Percentiles rank a stretch among this genome's conserved stretches.
Conservation (phyloP, 2,888 invertebrate species). For the Chrysolina americana region DNA sequence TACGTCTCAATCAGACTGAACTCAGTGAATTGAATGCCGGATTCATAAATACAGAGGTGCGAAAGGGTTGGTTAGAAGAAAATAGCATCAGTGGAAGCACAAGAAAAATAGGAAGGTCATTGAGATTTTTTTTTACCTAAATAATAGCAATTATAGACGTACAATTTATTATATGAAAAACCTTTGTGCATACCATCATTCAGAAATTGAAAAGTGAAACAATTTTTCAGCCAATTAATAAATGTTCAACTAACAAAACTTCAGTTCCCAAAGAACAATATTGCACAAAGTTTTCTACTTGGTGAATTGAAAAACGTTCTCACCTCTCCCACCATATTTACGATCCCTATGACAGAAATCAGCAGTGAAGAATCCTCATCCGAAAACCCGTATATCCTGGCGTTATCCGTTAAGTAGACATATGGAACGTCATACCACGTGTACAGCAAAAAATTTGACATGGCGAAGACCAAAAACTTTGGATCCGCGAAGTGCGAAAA, state of each 20-base stretch:
- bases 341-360: conserved; percentile 88
- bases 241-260: neutral
- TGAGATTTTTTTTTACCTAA: too few relatives aligned
- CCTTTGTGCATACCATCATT: too few relatives aligned
- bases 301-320: conserved; percentile 65
- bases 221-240: neutral
- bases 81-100: too few relatives aligned
- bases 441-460: conserved; percentile 92
- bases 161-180: too few relatives aligned
- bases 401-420: conserved; percentile 89
- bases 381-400: conserved; percentile 77
- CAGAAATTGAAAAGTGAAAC: too few relatives aligned
- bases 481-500: conserved; percentile 84
- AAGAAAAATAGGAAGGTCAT: too few relatives aligned
- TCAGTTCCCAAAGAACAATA: neutral
- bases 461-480: conserved; percentile 83
- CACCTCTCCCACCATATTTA: conserved; percentile 92
- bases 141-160: too few relatives aligned
- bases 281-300: too few relatives aligned
- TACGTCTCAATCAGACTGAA: too few relatives aligned
- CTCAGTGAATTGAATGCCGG: too few relatives aligned
- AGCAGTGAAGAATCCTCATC: conserved; percentile 84
- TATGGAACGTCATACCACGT: conserved; percentile 96
- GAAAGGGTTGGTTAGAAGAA: too few relatives aligned
- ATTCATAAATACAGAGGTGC: too few relatives aligned